Base-by-base conservation (phyloP, 2,888 invertebrate genomes). In the Morinoia aosen region DNA sequence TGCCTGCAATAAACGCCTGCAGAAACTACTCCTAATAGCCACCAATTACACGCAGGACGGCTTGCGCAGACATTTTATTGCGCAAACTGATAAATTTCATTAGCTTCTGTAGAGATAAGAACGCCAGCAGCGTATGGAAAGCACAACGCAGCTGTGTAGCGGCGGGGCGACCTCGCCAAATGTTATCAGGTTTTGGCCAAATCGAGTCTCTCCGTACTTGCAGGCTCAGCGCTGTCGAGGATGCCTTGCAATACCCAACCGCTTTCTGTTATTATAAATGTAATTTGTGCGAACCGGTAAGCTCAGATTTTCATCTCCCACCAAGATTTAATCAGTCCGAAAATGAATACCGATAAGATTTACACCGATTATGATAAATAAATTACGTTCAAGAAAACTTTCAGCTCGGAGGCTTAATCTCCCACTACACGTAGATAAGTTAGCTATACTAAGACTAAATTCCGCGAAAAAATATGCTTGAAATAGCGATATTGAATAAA, bases 41-140 rank as follows among this genome's bases (percentile, higher is more conserved):
- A 90, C 39, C 90, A 39, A 90, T 90, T 90, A 48, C 90, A 90
- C 90, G 40, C 14, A 90, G 90, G 4, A 90, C 90, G 39, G 90
- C 90, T 90, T 90, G 16, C 90, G 48, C 90, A 90, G 48, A 10
- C 90, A 90, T 90, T 90, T 90, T 90, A 90, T 90, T 90, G 90
- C 90, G 48, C 12, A 16, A 90, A 3, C 90, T 40, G 90, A 90
- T 90, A 14, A 90, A 90, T 90, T 90, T 48, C 48, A 48, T 90
- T 11, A 90, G 90, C 33, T 39, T 40, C 40, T 14, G 3, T 8
- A 90, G 90, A 76, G 76, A 76, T 76, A 76, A 76, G 76, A 76
- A 33, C 8, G 25, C 76, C 19, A 33, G 76, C 8, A 33, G 76
- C 8, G 33, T 33, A 61, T 19, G 19, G 61, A 61, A 19, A 61